phyloP scores from a whole-genome alignment of 2,888 invertebrate genomes.

The Desoria tigrina region DNA sequence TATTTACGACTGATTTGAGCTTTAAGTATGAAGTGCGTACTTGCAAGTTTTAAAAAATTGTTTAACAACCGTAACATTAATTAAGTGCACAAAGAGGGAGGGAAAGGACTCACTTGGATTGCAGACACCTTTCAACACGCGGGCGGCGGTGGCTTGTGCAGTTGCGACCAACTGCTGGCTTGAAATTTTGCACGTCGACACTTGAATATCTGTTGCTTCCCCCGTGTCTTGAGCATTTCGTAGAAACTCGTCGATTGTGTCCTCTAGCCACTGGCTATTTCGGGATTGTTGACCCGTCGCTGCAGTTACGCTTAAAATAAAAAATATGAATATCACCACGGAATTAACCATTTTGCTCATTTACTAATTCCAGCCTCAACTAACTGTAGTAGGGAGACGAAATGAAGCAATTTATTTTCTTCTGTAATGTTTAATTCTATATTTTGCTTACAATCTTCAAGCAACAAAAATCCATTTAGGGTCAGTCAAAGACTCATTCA shows the following conservation, averaged over 20 bases:
- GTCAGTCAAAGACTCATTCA: no score
- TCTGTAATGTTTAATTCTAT: no score
- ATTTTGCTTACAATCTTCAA: no score
- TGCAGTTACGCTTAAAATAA: background rate
- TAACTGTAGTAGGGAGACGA: no score
- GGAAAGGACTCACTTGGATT: conserved; percentile 55
- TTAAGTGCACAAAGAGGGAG: no score
- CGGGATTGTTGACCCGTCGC: conserved; percentile 21
- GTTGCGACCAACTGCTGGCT: conserved; percentile 58
- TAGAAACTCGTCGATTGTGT: conserved; percentile 51
- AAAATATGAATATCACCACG: background rate
- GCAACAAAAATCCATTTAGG: no score
- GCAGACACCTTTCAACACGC: conserved; percentile 58
- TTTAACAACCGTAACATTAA: background rate
- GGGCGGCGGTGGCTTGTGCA: conserved; percentile 58
- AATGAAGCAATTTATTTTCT: no score
- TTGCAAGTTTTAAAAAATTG: no score
- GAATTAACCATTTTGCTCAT: background rate
- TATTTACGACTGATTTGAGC: background rate
- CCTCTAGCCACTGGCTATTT: conserved; percentile 49
- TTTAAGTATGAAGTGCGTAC: background rate
- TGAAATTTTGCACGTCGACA: conserved; percentile 57
- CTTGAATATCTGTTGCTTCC: conserved; percentile 56
- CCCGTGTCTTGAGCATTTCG: conserved; percentile 49
- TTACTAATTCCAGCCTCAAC: no score